Base-by-base conservation (phyloP, 2,113 vertebrate genomes). In the Cyphomyrus plagiostoma region DNA sequence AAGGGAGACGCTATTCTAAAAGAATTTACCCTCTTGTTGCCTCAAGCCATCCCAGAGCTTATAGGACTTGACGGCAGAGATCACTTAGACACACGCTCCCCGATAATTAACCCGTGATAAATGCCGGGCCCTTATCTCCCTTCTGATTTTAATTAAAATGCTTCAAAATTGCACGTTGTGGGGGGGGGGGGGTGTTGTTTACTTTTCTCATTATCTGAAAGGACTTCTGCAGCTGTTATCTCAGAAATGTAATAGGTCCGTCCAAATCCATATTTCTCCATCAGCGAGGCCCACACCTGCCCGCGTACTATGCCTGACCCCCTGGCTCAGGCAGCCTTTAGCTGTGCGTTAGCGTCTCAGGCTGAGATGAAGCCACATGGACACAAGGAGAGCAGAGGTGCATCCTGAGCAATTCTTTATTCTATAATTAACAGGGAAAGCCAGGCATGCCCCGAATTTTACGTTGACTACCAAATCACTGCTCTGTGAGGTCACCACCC, bases 81-180 rank as follows among this genome's bases (percentile, higher is more conserved):
- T 91, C 52, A 89, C 77, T 89, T 82, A 58, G 66, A 89, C 90
- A 89, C 48, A 87, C 49, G 62, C 86, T 58, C 30, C 49, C 19
- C 45, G 87, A 89, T 92, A 90, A 91, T 92, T 89, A 92, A 88
- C 87, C 88, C 62, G 39, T 92, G 91, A 92, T 91, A 91, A 89
- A 93, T 92, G 91, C 39, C 26, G 26, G 46, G 30, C 19, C 62
- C 90, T 46, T 82, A 86, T 89, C 87, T 87, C 50, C 26, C 42
- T 30, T 62, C 87, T 52, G 50, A 85, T 90, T 92, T 92, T 92
- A 86, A 92, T 93, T 93, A 91, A 91, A 90, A 92, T 70, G 21
- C 74, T 88, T 89, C 62, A 87, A 87, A 23, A 89, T 62, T 49
- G 90, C 17, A 26, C 35, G 45, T 49, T 53, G 21, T 11, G 46